Evolutionary conservation across 2,113 vertebrate genomes (phyloP), one percentile per base, ranked within the genome.

Genomic region (Melanerpes aurifrons): DNA sequence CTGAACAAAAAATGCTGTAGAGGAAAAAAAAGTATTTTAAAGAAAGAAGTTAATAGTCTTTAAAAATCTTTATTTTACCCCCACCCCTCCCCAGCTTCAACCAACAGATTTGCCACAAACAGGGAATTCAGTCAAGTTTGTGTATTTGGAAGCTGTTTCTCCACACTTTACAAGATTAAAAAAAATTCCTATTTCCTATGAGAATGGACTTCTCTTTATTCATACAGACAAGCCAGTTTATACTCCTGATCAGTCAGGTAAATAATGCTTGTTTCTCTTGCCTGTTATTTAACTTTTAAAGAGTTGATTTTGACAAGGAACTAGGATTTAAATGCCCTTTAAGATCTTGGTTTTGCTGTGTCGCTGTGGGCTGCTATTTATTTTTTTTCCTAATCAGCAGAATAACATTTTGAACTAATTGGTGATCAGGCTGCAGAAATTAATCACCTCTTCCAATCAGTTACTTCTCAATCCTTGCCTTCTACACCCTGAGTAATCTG

Each of bases 141-240:
- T 99, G 70, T 97, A 98, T 89, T 97, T 99, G 75, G 98, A 98
- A 73, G 97, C 98, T 40, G 77, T 97, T 70, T 98, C 98, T 25
- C 54, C 83, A 9, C 97, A 97, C 87, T 98, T 99, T 95, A 98
- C 97, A 67, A 90, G 93, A 68, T 88, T 97, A 12, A 94, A 98
- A 94, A 97, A 91, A 53, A 85, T 99, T 2, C 95, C 97, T 4
- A 58, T 99, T 80, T 98, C 97, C 31, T 98, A 98, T 50, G 64
- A 98, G 35, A 99, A 99, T 74, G 99, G 99, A 15, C 99, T 98
- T 97, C 97, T 99, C 84, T 99, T 99, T 82, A 94, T 99, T 89
- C 98, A 99, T 63, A 99, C 98, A 0, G 98, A 99, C 97, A 99
- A 99, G 91, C 98, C 98, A 15, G 25, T 99, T 76, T 99, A 99